Conservation (phyloP, 2,113 vertebrate genomes). For the Eptesicus fuscus region DNA sequence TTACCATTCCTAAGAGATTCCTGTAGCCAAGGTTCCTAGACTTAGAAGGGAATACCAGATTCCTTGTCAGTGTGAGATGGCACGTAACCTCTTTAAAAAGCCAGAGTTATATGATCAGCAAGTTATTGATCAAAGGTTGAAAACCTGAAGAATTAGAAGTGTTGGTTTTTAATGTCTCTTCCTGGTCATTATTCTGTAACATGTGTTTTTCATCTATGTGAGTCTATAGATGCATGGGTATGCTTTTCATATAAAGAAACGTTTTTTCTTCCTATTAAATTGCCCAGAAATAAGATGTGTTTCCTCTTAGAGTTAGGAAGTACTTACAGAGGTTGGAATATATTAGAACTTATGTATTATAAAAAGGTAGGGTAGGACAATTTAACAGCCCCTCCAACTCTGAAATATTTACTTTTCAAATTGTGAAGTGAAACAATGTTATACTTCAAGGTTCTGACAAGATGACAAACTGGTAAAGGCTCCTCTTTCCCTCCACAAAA, state of each 20-base stretch:
- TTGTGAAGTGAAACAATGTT: not conserved
- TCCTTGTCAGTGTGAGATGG: not conserved
- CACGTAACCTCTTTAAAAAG: not conserved
- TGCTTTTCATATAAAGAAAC: not conserved
- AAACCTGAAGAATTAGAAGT: not conserved
- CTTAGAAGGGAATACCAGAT: not conserved
- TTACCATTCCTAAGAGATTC: not conserved
- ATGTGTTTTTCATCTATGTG: not conserved
- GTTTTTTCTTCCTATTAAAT: not conserved
- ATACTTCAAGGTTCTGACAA: not conserved
- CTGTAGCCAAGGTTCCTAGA: not conserved
- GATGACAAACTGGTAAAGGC: not conserved
- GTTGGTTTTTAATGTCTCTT: not conserved
- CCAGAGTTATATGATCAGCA: not conserved
- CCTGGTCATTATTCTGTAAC: not conserved
- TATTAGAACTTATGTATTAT: not conserved
- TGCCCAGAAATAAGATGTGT: not conserved
- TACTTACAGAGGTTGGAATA: not conserved
- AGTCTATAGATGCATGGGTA: not conserved
- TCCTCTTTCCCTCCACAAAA: not conserved
- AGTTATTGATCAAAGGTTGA: not conserved
- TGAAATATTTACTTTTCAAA: not conserved
- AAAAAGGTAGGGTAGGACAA: not conserved
- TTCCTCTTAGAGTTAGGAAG: not conserved
- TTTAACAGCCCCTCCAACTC: not conserved